Base-by-base conservation (phyloP, 2,113 vertebrate genomes). In the Ammospiza nelsoni region DNA sequence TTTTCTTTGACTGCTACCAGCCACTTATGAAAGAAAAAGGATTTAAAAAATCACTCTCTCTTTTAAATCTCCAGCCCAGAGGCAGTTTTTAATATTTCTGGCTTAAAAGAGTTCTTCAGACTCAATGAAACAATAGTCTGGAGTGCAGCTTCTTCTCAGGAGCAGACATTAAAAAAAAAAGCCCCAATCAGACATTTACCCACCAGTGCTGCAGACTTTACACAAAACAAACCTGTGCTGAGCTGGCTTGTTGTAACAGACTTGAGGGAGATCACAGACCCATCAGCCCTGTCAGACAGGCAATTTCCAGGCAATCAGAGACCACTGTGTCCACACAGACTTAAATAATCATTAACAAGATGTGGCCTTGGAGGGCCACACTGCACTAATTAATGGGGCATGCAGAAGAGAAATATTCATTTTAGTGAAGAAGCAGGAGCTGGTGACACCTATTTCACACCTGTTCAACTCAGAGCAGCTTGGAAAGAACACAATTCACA, bases 221-320 rank as follows among this genome's bases (percentile, higher is more conserved):
- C 92, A 94, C 69, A 95, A 93, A 95, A 94, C 88, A 96, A 95
- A 96, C 68, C 81, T 85, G 68, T 52, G 80, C 72, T 95, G 69
- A 80, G 94, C 65, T 1, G 12, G 76, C 90, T 81, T 81, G 37
- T 80, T 90, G 10, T 8, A 90, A 74, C 71, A 94, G 75, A 55
- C 31, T 86, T 43, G 83, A 29, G 68, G 75, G 61, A 92, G 86
- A 92, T 88, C 81, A 83, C 39, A 96, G 63, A 81, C 57, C 57
- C n/a, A 77, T 69, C 85, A 79, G 3, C 29, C 75, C 54, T 11
- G 0, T 80, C 85, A 84, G 49, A 77, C 41, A 84, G 82, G 69
- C 61, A 89, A 44, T 35, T 74, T 94, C 51, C 71, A 75, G 25
- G 22, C 51, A 63, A 24, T 41, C n/a, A 44, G 33, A 95, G 84